Evolutionary conservation across 1,140 invertebrate species (phyloP), one percentile per base, ranked within the genome.

Genomic region (Plutomurus gul): DNA sequence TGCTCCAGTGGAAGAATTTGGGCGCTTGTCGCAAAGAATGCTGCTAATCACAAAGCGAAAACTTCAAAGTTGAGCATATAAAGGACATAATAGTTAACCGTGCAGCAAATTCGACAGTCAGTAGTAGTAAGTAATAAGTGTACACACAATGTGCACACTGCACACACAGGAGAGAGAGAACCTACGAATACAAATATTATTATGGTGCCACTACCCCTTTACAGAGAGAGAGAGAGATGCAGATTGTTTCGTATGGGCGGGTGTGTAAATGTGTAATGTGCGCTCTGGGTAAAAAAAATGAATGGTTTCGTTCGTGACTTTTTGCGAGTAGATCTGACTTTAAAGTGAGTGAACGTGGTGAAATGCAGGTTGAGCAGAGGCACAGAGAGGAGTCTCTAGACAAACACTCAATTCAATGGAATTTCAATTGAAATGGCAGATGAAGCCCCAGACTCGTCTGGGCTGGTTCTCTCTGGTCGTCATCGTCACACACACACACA

Each of bases 221-320:
- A n/a, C n/a, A n/a, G n/a, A n/a, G n/a, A n/a, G n/a, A n/a, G 47
- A 22, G 47, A 51, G 25, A 22, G 16, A 49, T 22, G 47, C 3
- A n/a, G 47, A 49, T 8, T n/a, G 5, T 8, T 51, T 51, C 25
- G 47, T 51, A 51, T 2, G n/a, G 43, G 16, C 20, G 13, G 16
- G 16, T 47, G 1, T 13, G 3, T n/a, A n/a, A n/a, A n/a, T 4
- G 20, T 65, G 56, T 65, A 65, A 65, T 65, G 39, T 43, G 7
- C 11, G 11, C 10, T 43, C 10, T 43, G 10, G n/a, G 11, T 13
- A n/a, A 33, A 65, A 65, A 65, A 65, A 65, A 65, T 65, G 56
- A 65, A 65, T 65, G 56, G 56, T 36, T 65, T 65, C 25, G 4
- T 65, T 65, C 56, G 56, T 65, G 56, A 65, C 56, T 65, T 65